A percentile compares a stretch with the other conserved stretches of the same genome.
Conservation (phyloP, 2,113 vertebrate genomes). For the Pangasianodon gigas region DNA sequence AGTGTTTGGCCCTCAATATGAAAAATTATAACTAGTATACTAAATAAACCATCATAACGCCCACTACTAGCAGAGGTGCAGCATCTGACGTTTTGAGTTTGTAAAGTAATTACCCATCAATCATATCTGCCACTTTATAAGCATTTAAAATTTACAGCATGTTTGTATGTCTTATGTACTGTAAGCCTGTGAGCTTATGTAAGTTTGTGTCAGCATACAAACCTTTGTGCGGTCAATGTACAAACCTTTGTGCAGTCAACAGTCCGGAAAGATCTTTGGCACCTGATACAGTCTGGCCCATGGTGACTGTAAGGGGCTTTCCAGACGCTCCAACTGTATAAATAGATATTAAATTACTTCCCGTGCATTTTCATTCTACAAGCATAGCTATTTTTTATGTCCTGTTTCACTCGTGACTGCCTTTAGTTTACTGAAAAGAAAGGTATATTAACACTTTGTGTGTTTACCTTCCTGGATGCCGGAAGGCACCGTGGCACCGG, state of each 20-base stretch:
- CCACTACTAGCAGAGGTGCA: neutral
- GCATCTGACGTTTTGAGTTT: too few relatives aligned
- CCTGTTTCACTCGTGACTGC: neutral
- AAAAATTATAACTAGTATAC: neutral
- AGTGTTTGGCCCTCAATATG: neutral
- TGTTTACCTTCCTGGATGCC: conserved; percentile 81
- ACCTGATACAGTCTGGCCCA: conserved; percentile 77
- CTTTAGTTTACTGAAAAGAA: neutral
- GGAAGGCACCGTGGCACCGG: conserved; percentile 66
- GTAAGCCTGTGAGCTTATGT: too few relatives aligned
- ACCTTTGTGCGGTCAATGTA: conserved; percentile 82
- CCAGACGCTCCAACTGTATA: conserved; percentile 69
- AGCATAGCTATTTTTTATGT: too few relatives aligned
- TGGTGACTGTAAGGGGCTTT: conserved; percentile 78
- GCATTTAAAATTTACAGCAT: too few relatives aligned
- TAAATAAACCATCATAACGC: neutral
- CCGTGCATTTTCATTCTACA: too few relatives aligned
- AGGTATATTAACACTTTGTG: neutral
- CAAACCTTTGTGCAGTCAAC: conserved; percentile 81
- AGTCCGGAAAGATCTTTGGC: conserved; percentile 87
- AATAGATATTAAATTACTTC: neutral
- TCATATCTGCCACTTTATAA: too few relatives aligned
- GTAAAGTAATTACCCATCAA: too few relatives aligned
- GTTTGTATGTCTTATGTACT: too few relatives aligned
- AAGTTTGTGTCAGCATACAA: neutral